Evolutionary conservation across 2,113 vertebrate genomes (phyloP), one percentile per base, ranked within the genome.

Genomic region (Lepisosteus osseus): DNA sequence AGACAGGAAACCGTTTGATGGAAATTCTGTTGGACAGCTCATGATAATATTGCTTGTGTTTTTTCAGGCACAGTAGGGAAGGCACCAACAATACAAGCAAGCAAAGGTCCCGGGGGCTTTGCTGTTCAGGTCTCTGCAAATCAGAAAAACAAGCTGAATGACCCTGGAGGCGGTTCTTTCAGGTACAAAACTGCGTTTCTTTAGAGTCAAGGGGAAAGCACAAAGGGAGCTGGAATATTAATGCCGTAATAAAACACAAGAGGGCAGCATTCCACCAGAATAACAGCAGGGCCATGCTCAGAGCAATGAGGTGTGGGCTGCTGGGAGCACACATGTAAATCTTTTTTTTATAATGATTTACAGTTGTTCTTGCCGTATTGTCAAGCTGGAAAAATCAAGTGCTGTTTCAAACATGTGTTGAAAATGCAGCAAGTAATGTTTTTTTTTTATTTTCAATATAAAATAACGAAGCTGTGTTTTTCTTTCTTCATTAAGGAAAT

Each of bases 71-170:
- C 83, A 78, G 80, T 90, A 83, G 91, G 90, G 79, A 96, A 94
- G 86, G 88, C 88, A 84, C 85, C 86, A 78, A 82, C 85, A 79
- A 83, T 92, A 82, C 92, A 90, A 85, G 82, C 86, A 77, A 90
- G 89, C 80, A 92, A 86, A 89, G 87, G 87, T 90, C 88, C 90
- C 72, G 72, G 82, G 79, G 92, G 87, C 71, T 78, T 92, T 84
- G 85, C 87, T 82, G 86, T 89, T 88, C 90, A 94, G 89, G 91
- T 91, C 87, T 93, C 90, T 79, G 91, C 90, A 85, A 94, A 93
- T 92, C 89, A 93, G 90, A 95, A 94, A 89, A 94, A 89, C 90
- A 93, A 93, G 87, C 86, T 91, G 82, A 94, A 93, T 80, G 93
- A 96, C 88, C 90, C 92, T 3, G 89, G 89, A 89, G 93, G 88